A percentile compares a stretch with the other conserved stretches of the same genome.
These are phyloP conservation scores for Barypeithes pellucidus DNA, from an alignment of 2,888 invertebrate species.

Conservation along the genomic window DNA sequence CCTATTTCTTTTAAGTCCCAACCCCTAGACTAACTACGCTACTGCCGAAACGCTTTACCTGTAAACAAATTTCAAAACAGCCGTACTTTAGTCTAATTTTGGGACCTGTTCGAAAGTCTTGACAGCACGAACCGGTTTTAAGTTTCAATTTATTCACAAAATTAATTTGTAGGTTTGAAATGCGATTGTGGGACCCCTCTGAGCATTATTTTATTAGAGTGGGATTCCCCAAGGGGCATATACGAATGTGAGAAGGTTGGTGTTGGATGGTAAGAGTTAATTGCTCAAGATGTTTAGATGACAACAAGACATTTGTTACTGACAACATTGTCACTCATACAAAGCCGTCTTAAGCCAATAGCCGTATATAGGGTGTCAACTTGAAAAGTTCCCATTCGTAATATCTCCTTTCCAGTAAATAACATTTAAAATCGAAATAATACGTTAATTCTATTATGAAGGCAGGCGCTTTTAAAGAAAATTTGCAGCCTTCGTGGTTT, in stretches of 20 bases:
- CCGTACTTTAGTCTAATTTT: constrained; percentile 4
- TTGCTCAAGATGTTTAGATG: constrained; percentile 6
- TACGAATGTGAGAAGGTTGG: constrained; percentile 22
- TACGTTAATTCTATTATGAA: no score
- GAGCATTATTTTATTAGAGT: constrained; percentile 47
- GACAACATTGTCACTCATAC: no score
- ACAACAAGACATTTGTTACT: background rate
- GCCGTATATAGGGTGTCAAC: no score
- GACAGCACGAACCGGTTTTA: constrained; percentile 43
- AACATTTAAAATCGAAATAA: no score
- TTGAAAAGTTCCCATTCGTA: no score
- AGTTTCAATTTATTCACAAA: constrained; percentile 44
- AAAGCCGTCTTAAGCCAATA: no score
- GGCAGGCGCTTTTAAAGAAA: no score
- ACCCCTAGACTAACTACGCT: no score
- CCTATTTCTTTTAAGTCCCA: no score
- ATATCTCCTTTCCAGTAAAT: no score
- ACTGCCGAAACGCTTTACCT: background rate
- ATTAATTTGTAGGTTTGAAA: constrained; percentile 48
- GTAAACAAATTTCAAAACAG: background rate
- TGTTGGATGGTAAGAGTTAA: constrained; percentile 25
- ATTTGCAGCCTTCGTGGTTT: no score
- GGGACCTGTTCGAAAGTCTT: background rate
- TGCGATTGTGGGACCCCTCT: constrained; percentile 42
- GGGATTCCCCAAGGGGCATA: constrained; percentile 32